Evolutionary conservation across 2,888 invertebrate genomes (phyloP).

Genomic region (Noctua comes): DNA sequence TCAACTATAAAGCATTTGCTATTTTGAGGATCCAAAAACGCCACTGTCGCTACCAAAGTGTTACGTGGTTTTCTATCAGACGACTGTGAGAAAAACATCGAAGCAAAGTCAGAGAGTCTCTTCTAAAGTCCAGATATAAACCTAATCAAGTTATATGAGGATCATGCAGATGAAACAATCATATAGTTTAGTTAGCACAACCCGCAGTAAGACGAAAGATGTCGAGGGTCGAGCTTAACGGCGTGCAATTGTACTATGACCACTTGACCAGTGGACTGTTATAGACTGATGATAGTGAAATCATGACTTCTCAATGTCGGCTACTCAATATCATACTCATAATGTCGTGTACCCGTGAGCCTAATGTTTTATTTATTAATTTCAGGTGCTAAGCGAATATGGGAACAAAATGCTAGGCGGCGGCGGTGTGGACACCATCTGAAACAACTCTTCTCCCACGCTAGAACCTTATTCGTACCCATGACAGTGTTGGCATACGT

Average conservation of each 20-base stretch:
- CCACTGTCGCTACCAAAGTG: neutral
- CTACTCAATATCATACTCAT: neutral
- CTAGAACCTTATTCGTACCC: slow-evolving; percentile 52
- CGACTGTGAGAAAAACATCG: neutral
- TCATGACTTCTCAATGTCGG: neutral
- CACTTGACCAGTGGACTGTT: too few relatives aligned
- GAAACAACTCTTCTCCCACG: slow-evolving; percentile 45
- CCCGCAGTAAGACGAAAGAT: too few relatives aligned
- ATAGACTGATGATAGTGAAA: too few relatives aligned
- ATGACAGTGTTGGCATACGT: slow-evolving; percentile 64
- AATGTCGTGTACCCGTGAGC: neutral
- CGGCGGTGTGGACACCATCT: slow-evolving; percentile 85
- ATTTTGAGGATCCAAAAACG: neutral
- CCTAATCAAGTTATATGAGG: too few relatives aligned
- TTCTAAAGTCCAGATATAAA: too few relatives aligned
- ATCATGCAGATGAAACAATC: too few relatives aligned
- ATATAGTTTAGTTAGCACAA: too few relatives aligned
- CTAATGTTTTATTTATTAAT: slow-evolving; percentile 69
- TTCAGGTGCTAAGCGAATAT: slow-evolving; percentile 95
- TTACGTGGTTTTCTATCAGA: neutral
- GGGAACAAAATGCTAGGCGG: slow-evolving; percentile 95
- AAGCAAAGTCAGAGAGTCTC: too few relatives aligned
- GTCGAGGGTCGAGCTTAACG: too few relatives aligned
- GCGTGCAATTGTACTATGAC: too few relatives aligned
- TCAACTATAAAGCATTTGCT: slow-evolving; percentile 70